Evolutionary conservation across 2,113 vertebrate genomes (phyloP).

Genomic region (Leptodactylus fuscus): DNA sequence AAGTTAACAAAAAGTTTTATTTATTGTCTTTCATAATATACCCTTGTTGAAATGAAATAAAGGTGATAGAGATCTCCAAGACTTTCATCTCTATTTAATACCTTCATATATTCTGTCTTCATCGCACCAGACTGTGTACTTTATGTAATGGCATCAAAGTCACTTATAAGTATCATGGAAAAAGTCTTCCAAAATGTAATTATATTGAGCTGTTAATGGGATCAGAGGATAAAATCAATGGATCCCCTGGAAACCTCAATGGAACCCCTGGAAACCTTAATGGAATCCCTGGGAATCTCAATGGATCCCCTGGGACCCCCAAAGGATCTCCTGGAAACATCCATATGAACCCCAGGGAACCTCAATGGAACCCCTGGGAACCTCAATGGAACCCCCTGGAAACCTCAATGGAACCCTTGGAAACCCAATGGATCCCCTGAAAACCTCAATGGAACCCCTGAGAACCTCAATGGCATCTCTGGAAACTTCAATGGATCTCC

Average conservation of each 20-base stretch:
- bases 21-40: background rate
- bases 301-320: no score
- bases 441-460: slow-evolving; percentile 15
- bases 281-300: no score
- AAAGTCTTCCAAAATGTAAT: slow-evolving; percentile 44
- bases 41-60: background rate
- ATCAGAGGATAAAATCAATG: slow-evolving; percentile 49
- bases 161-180: slow-evolving; percentile 3
- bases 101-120: background rate
- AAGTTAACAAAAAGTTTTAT: background rate
- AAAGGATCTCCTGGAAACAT: no score
- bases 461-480: no score
- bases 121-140: background rate
- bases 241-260: slow-evolving; percentile 5
- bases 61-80: background rate
- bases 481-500: no score
- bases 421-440: slow-evolving; percentile 35
- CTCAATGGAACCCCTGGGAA: no score
- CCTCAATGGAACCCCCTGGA: no score
- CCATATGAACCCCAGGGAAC: no score
- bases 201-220: slow-evolving; percentile 32
- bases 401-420: no score
- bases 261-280: no score
- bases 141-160: slow-evolving; percentile 16
- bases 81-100: background rate